phyloP scores from a whole-genome alignment of 1,140 invertebrate genomes.

The Diabrotica virgifera region DNA sequence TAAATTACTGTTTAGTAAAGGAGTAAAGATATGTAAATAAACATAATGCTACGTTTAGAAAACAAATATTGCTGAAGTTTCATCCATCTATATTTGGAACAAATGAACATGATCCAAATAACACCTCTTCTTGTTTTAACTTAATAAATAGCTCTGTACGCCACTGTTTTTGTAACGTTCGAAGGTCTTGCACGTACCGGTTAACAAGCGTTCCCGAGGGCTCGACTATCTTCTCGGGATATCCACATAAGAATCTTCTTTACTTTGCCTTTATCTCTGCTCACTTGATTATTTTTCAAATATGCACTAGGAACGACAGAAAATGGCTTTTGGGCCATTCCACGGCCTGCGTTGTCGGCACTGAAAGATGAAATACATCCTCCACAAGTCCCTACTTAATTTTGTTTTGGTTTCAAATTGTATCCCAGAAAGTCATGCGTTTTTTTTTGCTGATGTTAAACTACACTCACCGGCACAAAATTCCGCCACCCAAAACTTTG shows the following conservation, averaged over 20 bases:
- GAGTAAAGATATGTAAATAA: too few species aligned
- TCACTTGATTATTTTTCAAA: constrained; percentile 3
- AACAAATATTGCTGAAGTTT: too few species aligned
- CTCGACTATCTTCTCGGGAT: constrained; percentile 1
- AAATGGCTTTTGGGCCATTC: background rate
- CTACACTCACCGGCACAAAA: too few species aligned
- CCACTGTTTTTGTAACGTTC: background rate
- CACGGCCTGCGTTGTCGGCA: background rate
- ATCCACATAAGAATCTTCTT: constrained; percentile 2
- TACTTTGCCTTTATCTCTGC: background rate
- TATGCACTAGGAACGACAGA: background rate
- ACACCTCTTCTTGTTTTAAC: too few species aligned
- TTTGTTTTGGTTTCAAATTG: background rate
- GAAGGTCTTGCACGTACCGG: background rate
- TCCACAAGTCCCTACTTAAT: background rate
- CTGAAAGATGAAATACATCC: constrained; percentile 1
- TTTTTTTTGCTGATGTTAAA: too few species aligned
- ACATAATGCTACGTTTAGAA: too few species aligned
- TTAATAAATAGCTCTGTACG: background rate
- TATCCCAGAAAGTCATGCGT: too few species aligned
- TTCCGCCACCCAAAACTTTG: too few species aligned
- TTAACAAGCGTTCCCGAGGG: background rate
- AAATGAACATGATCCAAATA: too few species aligned
- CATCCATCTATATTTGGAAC: too few species aligned
- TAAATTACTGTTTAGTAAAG: too few species aligned